These are phyloP conservation scores for Erpetoichthys calabaricus DNA, from an alignment of 2,797 vertebrate species.

Conservation along the genomic window DNA sequence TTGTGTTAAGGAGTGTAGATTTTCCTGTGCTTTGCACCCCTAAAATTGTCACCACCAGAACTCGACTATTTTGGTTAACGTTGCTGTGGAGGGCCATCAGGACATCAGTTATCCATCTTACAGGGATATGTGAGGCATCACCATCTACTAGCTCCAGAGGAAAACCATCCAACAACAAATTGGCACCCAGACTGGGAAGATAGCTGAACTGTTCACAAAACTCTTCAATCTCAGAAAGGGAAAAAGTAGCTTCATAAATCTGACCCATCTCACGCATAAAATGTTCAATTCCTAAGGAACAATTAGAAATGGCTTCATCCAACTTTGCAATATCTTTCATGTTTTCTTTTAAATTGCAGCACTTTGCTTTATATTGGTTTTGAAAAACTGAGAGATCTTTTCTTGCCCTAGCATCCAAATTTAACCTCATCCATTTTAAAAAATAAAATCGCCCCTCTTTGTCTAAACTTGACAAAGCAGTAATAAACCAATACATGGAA, in stretches of 20 bases:
- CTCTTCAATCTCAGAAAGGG: conserved; percentile 28
- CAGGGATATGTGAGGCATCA: conserved; percentile 49
- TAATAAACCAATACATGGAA: conserved; percentile 27
- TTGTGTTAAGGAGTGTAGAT: conserved; percentile 36
- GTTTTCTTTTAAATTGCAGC: conserved; percentile 17
- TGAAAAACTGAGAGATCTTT: conserved; percentile 27
- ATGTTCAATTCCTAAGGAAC: conserved; percentile 52
- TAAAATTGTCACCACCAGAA: conserved; percentile 29
- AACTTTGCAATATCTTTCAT: conserved; percentile 29
- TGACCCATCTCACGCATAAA: conserved; percentile 65
- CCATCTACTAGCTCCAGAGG: conserved; percentile 65
- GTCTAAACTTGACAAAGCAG: conserved; percentile 18
- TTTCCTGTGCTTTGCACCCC: conserved; percentile 31
- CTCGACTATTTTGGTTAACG: conserved; percentile 19
- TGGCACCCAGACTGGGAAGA: conserved; percentile 49
- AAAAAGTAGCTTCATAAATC: conserved; percentile 53
- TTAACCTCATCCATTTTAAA: conserved; percentile 59
- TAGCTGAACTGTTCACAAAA: conserved; percentile 36
- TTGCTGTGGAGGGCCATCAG: conserved; percentile 42
- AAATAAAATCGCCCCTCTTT: conserved; percentile 47
- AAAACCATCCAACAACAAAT: conserved; percentile 53
- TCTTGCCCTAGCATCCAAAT: conserved; percentile 37
- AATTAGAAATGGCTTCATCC: conserved; percentile 36
- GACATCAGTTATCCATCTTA: conserved; percentile 51
- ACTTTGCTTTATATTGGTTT: conserved; percentile 35